Conservation (phyloP, 2,113 vertebrate species). For the Leucoraja erinaceus region DNA sequence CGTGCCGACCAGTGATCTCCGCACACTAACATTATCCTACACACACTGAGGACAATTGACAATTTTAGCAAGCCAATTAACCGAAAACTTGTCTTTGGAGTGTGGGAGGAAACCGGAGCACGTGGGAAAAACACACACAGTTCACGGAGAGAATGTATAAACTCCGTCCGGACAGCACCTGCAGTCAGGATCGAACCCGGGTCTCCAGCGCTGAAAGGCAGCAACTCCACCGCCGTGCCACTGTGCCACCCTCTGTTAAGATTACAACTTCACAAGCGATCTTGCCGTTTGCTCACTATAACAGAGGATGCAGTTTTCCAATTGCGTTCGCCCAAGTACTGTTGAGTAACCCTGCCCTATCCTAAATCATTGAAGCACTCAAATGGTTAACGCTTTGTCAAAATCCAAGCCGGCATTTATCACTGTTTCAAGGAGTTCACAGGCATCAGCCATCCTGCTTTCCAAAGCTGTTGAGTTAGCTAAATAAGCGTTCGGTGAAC, state of each 20-base stretch:
- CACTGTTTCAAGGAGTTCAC: neutral
- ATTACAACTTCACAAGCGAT: neutral
- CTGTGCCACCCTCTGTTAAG: neutral
- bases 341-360: neutral
- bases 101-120: no score
- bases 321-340: neutral
- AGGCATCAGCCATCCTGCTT: neutral
- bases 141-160: no score
- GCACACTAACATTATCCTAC: no score
- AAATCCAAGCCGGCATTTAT: neutral
- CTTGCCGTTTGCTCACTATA: neutral
- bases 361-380: neutral
- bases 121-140: no score
- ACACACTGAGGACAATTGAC: no score
- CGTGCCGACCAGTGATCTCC: no score
- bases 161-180: no score
- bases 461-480: neutral
- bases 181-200: no score
- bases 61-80: no score
- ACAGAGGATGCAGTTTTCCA: neutral
- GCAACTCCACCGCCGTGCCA: no score
- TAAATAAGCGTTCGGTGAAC: neutral
- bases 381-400: neutral
- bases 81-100: no score
- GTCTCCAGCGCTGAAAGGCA: no score